Evolutionary conservation across 2,888 invertebrate genomes (phyloP).

Genomic region (Amiota minor): DNA sequence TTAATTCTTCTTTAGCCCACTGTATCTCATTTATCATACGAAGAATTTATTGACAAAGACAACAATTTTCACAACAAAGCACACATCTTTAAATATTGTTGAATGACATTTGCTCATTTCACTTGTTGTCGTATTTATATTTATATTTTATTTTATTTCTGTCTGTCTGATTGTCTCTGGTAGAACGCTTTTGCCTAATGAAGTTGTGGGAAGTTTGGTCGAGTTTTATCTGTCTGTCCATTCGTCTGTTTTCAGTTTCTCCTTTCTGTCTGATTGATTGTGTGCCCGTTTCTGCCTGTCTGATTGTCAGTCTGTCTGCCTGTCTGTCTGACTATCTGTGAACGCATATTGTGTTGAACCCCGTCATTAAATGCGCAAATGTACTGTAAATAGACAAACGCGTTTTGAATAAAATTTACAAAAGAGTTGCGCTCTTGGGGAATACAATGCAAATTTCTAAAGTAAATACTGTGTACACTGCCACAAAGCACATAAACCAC

Average conservation of each 20-base stretch:
- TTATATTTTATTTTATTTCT: too few relatives aligned
- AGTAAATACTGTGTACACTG: conserved; percentile 46
- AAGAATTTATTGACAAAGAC: conserved; percentile 41
- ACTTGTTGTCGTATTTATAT: not conserved
- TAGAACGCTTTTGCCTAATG: not conserved
- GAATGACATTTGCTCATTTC: conserved; percentile 56
- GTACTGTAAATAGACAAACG: conserved; percentile 74
- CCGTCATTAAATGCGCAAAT: conserved; percentile 74
- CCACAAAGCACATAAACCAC: conserved; percentile 6
- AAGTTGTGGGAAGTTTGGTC: conserved; percentile 5
- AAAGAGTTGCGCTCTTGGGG: conserved; percentile 53
- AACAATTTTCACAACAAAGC: conserved; percentile 49
- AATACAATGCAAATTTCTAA: conserved; percentile 58
- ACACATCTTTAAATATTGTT: conserved; percentile 58
- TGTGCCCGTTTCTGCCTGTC: not conserved
- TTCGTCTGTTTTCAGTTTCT: not conserved
- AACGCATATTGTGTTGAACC: conserved; percentile 44
- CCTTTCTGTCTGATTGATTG: not conserved
- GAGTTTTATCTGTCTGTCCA: not conserved
- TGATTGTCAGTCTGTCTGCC: not conserved
- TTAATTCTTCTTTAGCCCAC: conserved; percentile 38
- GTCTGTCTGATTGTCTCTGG: too few relatives aligned
- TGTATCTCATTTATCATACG: conserved; percentile 39
- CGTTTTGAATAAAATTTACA: conserved; percentile 72
- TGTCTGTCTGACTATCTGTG: not conserved